These are phyloP conservation scores for Drosophila willistoni DNA, from an alignment of 1,140 invertebrate genomes.

Conservation along the genomic window DNA sequence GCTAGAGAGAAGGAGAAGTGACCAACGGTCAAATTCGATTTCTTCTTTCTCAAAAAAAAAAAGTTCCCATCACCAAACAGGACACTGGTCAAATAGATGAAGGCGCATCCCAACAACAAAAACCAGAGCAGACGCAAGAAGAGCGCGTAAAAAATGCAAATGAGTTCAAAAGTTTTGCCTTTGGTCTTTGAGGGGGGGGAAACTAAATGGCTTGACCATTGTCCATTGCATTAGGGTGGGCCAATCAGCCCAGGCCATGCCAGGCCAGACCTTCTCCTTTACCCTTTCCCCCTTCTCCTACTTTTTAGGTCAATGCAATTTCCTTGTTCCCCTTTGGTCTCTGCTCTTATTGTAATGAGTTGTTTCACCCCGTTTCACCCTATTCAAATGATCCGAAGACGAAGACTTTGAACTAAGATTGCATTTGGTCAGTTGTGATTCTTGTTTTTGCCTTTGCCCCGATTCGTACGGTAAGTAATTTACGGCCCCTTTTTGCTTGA, in stretches of 20 bases:
- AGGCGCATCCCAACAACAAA: slow-evolving; percentile 19
- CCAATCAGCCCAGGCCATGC: not conserved
- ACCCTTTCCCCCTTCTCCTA: not conserved
- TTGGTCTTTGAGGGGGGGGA: not conserved
- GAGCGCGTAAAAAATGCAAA: slow-evolving; percentile 58
- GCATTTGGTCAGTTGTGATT: slow-evolving; percentile 31
- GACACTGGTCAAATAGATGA: slow-evolving; percentile 11
- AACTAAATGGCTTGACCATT: slow-evolving; percentile 58
- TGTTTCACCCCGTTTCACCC: slow-evolving; percentile 13
- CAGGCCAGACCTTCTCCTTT: too few species aligned
- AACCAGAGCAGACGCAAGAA: not conserved
- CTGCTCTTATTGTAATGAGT: slow-evolving; percentile 74
- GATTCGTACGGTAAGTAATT: slow-evolving; percentile 30
- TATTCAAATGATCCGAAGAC: not conserved
- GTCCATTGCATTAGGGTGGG: slow-evolving; percentile 36
- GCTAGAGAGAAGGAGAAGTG: slow-evolving; percentile 23
- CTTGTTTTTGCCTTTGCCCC: slow-evolving; percentile 6
- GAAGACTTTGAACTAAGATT: slow-evolving; percentile 18
- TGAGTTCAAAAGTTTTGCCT: slow-evolving; percentile 23
- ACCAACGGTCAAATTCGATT: slow-evolving; percentile 33
- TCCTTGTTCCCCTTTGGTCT: slow-evolving; percentile 27
- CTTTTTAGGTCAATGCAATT: slow-evolving; percentile 56
- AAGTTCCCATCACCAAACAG: slow-evolving; percentile 13
- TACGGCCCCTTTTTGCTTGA: slow-evolving; percentile 43
- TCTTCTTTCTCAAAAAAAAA: not conserved